phyloP scores from a whole-genome alignment of 1,140 invertebrate genomes.

The Dreissena polymorpha region DNA sequence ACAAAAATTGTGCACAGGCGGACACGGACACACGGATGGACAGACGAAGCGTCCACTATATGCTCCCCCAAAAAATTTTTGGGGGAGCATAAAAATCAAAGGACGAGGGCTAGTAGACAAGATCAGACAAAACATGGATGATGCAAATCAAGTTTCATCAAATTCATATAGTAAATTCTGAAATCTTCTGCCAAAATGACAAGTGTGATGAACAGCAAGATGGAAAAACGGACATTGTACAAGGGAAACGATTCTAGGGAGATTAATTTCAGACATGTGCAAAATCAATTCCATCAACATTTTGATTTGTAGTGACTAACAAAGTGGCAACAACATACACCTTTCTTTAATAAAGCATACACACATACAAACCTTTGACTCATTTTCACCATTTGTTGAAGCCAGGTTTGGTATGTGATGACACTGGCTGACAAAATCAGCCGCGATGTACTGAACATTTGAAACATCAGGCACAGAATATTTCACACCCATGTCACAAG shows the following conservation, averaged over 20 bases:
- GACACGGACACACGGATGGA: too few species aligned
- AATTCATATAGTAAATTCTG: too few species aligned
- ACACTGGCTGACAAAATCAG: conserved; percentile 30
- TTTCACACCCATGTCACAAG: not conserved
- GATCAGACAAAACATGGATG: too few species aligned
- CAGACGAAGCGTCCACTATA: too few species aligned
- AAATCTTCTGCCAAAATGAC: too few species aligned
- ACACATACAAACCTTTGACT: not conserved
- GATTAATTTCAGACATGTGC: not conserved
- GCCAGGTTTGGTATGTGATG: conserved; percentile 14
- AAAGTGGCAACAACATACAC: not conserved
- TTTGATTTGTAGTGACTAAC: not conserved
- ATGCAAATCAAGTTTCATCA: too few species aligned
- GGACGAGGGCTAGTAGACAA: too few species aligned
- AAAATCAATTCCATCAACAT: not conserved
- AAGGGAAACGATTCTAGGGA: not conserved
- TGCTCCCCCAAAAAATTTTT: too few species aligned
- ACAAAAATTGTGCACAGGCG: too few species aligned
- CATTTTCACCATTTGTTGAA: not conserved
- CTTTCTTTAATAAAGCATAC: not conserved
- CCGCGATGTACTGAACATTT: conserved; percentile 35
- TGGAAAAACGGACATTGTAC: not conserved
- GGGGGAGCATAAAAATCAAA: too few species aligned
- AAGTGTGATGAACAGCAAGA: not conserved
- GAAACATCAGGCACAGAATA: not conserved